Conservation (phyloP, 2,797 vertebrate genomes). For the Enteromius radiatus region DNA sequence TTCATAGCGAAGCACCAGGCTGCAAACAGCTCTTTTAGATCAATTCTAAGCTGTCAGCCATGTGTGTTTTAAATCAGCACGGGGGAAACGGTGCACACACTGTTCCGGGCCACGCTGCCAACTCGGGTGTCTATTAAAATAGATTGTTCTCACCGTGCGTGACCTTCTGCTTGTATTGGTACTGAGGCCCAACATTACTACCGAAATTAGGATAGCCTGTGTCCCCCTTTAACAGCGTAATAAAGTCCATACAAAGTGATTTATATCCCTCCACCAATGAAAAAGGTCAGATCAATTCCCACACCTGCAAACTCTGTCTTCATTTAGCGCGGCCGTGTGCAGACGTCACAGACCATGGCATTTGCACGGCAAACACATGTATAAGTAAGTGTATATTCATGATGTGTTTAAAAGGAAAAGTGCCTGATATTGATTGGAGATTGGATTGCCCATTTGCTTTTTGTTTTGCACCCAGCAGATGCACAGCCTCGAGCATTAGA, state of each 20-base stretch:
- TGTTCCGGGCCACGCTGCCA: conserved; percentile 30
- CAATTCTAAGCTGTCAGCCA: conserved; percentile 36
- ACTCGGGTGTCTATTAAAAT: conserved; percentile 58
- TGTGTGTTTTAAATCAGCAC: conserved; percentile 53
- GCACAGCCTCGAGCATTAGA: conserved; percentile 63
- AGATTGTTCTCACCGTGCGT: conserved; percentile 54
- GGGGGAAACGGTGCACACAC: conserved; percentile 29
- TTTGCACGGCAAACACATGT: conserved; percentile 61
- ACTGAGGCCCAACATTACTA: conserved; percentile 68
- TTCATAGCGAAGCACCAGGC: conserved; percentile 26
- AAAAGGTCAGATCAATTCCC: conserved; percentile 80
- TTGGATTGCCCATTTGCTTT: conserved; percentile 66
- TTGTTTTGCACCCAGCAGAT: conserved; percentile 72
- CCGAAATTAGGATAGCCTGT: conserved; percentile 68
- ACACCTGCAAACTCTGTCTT: conserved; percentile 69
- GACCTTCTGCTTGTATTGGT: conserved; percentile 65
- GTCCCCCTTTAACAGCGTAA: conserved; percentile 67
- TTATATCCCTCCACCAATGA: conserved; percentile 67
- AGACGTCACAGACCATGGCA: conserved; percentile 52
- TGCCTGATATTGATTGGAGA: conserved; percentile 67
- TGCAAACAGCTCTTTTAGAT: conserved; percentile 47
- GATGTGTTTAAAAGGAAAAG: conserved; percentile 66
- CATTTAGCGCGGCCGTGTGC: conserved; percentile 65
- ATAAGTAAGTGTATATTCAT: conserved; percentile 69
- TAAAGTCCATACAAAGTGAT: conserved; percentile 72